A percentile compares a stretch with the other conserved stretches of the same genome.
phyloP scores from a whole-genome alignment of 2,797 vertebrate species.

The Craterocephalus amniculus region DNA sequence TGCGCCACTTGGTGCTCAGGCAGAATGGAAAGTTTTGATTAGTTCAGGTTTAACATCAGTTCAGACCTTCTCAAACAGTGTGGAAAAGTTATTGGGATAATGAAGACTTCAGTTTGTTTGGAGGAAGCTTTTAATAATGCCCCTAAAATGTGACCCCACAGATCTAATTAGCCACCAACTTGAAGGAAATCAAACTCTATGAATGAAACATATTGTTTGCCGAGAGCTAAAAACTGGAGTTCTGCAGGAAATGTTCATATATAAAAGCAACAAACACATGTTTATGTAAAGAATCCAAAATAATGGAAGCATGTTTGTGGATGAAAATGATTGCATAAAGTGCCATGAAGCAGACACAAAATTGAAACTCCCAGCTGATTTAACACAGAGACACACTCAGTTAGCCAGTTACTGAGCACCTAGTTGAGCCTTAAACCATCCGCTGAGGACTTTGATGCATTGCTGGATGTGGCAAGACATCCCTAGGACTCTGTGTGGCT shows the following conservation, averaged over 20 bases:
- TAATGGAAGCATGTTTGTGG: neutral
- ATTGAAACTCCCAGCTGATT: slow-evolving; percentile 12
- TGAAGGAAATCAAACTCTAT: neutral
- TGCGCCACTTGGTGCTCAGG: neutral
- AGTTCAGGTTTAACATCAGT: neutral
- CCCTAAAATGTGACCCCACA: neutral
- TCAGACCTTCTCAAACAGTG: neutral
- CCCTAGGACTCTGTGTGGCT: slow-evolving; percentile 2
- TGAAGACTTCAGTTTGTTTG: neutral
- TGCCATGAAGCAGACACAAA: slow-evolving; percentile 6
- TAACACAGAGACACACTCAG: slow-evolving; percentile 24
- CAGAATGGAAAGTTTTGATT: neutral
- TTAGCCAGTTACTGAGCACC: neutral
- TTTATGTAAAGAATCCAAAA: neutral
- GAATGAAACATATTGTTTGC: neutral
- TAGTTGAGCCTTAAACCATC: slow-evolving; percentile 2
- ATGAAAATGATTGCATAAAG: slow-evolving; percentile 1
- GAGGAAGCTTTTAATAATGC: neutral
- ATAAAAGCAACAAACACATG: neutral
- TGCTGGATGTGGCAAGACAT: neutral
- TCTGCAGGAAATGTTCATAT: neutral
- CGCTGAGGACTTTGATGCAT: neutral
- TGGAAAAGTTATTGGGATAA: neutral
- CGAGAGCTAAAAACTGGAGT: neutral
- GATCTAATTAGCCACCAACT: neutral